Conservation (phyloP, 2,797 vertebrate genomes). For the Falco columbarius region DNA sequence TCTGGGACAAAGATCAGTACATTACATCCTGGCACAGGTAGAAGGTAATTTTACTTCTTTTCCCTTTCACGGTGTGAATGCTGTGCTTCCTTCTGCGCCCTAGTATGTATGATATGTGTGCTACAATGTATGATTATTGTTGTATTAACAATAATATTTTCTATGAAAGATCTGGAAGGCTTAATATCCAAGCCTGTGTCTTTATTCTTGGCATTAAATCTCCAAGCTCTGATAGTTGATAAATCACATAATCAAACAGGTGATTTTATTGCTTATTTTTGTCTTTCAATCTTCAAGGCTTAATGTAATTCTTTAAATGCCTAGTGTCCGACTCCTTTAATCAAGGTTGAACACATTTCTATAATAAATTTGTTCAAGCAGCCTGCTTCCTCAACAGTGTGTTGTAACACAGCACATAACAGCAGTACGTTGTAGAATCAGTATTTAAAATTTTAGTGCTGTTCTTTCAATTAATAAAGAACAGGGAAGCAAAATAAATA, state of each 20-base stretch:
- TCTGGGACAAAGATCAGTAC: not conserved
- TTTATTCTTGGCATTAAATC: not conserved
- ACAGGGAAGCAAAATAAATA: not conserved
- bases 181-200: not conserved
- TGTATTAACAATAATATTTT: not conserved
- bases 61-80: not conserved
- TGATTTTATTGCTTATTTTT: not conserved
- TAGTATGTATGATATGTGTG: not conserved
- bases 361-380: not conserved
- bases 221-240: not conserved
- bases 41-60: not conserved
- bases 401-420: not conserved
- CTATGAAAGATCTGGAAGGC: not conserved
- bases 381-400: not conserved
- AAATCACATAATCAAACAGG: not conserved
- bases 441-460: not conserved
- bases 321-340: not conserved
- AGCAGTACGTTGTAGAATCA: not conserved
- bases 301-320: not conserved
- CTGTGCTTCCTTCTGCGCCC: not conserved
- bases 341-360: not conserved
- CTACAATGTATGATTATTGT: not conserved
- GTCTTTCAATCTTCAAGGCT: not conserved
- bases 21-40: not conserved
- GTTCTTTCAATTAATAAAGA: not conserved